A percentile compares a stretch with the other conserved stretches of the same genome.
phyloP scores from a whole-genome alignment of 1,140 invertebrate genomes.

The Philotrypesis tridentata region DNA sequence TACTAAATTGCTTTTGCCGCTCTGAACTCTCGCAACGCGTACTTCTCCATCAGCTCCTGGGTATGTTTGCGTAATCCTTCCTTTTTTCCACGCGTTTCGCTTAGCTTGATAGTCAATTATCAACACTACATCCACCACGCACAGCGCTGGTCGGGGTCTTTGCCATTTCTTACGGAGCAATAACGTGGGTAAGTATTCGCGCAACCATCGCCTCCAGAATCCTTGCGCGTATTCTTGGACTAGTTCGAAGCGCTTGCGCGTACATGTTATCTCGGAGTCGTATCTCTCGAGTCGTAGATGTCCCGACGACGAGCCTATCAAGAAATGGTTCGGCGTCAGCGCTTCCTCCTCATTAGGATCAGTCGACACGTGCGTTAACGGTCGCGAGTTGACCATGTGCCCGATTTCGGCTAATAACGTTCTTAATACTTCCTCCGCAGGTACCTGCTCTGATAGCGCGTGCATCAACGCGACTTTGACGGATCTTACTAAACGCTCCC shows the following conservation, averaged over 20 bases:
- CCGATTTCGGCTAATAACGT: neutral
- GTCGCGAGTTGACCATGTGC: neutral
- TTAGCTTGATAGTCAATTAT: neutral
- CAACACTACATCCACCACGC: neutral
- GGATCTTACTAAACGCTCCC: neutral
- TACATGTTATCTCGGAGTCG: neutral
- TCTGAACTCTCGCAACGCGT: neutral
- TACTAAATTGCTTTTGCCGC: neutral
- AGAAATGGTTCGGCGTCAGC: too few species aligned
- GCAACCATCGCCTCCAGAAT: conserved; percentile 58
- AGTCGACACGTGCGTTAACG: neutral
- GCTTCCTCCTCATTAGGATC: too few species aligned
- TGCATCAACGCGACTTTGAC: neutral
- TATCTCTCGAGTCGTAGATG: neutral
- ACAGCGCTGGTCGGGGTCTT: neutral
- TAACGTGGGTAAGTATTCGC: conserved; percentile 56
- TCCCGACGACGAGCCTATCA: conserved; percentile 38
- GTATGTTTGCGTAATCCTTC: neutral
- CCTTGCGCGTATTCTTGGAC: conserved; percentile 51
- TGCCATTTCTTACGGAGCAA: conserved; percentile 57
- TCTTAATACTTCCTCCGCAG: neutral
- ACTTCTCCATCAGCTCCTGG: neutral
- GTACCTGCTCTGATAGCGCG: neutral
- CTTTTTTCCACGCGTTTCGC: neutral
- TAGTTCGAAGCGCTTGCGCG: conserved; percentile 36